Conservation (phyloP, 2,113 vertebrate species). For the Vicugna pacos region DNA sequence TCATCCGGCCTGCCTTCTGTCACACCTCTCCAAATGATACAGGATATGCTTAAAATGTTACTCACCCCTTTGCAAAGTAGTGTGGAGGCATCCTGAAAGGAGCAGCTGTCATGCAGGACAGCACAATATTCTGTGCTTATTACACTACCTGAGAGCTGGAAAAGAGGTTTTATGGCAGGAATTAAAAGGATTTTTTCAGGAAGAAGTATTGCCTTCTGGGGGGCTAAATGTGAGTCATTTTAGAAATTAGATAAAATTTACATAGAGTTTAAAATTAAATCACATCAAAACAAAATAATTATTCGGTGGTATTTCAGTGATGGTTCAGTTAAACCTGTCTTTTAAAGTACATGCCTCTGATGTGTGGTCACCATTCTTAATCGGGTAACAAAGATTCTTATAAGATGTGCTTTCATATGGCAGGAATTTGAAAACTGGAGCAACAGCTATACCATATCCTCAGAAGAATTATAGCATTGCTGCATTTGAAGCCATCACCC, state of each 20-base stretch:
- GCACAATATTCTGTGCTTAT: background rate
- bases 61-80: conserved; percentile 54
- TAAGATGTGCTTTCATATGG: background rate
- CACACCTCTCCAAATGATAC: conserved; percentile 80
- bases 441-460: background rate
- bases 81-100: background rate
- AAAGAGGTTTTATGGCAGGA: conserved; percentile 33
- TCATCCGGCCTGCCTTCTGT: conserved; percentile 76
- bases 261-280: background rate
- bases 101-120: conserved; percentile 55
- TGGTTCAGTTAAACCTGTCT: background rate
- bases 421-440: background rate
- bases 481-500: background rate
- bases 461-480: background rate
- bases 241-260: conserved; percentile 65
- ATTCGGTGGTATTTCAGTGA: background rate
- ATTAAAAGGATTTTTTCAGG: conserved; percentile 52
- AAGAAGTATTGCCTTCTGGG: conserved; percentile 52
- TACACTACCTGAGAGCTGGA: conserved; percentile 39
- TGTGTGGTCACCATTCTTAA: background rate
- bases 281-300: conserved; percentile 32
- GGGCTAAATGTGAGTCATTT: conserved; percentile 44
- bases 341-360: background rate
- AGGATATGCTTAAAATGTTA: conserved; percentile 77
- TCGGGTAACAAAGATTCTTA: background rate